Conservation (phyloP, 1,140 invertebrate genomes). For the Heliconius nattereri region DNA sequence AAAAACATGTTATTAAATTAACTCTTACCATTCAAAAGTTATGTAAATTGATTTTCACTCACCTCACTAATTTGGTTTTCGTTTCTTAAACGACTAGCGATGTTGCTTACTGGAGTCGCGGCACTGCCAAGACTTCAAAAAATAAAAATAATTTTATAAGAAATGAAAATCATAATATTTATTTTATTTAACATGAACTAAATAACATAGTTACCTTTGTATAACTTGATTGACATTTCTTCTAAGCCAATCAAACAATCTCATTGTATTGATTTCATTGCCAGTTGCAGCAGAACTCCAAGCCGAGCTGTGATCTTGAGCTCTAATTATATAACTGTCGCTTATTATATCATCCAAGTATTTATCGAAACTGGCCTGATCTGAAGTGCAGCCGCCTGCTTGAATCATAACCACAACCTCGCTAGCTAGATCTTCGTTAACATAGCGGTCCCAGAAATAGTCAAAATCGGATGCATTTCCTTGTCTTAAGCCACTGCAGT, state of each 20-base stretch:
- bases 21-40: too few species aligned
- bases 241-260: conserved; percentile 79
- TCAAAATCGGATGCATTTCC: conserved; percentile 77
- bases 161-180: neutral
- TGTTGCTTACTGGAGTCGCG: conserved; percentile 69
- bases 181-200: neutral
- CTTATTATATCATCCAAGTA: conserved; percentile 62
- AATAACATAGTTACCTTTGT: conserved; percentile 57
- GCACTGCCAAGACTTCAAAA: conserved; percentile 65
- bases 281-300: conserved; percentile 71
- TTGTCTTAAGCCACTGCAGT: conserved; percentile 81
- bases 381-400: conserved; percentile 82
- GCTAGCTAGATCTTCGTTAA: conserved; percentile 73
- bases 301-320: conserved; percentile 70
- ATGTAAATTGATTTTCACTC: conserved; percentile 8
- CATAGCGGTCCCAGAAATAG: conserved; percentile 79
- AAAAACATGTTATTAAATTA: too few species aligned
- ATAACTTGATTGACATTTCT: conserved; percentile 64
- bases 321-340: conserved; percentile 64
- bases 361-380: conserved; percentile 61
- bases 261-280: conserved; percentile 74
- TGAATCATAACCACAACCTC: conserved; percentile 83
- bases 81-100: conserved; percentile 74
- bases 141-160: neutral
- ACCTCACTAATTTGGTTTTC: conserved; percentile 67